Conservation (phyloP, 2,113 vertebrate genomes). For the Oreochromis spilurus region DNA sequence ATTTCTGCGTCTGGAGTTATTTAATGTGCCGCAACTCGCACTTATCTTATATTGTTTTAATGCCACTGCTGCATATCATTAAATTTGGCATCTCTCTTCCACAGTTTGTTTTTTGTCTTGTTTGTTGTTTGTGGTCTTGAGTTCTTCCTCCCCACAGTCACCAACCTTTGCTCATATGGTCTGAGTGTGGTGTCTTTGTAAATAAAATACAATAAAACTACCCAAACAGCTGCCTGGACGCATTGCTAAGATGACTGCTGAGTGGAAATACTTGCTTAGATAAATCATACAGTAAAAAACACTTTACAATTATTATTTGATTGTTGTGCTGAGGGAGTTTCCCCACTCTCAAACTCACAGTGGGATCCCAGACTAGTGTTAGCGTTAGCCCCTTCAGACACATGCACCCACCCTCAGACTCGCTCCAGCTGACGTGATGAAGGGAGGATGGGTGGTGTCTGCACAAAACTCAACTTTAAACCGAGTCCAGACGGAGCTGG, state of each 20-base stretch:
- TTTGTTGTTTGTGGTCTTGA: not conserved
- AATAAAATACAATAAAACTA: not conserved
- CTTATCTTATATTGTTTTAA: not conserved
- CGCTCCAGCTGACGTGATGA: not conserved
- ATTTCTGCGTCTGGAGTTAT: rapidly evolving
- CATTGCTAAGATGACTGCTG: not conserved
- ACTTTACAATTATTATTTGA: not conserved
- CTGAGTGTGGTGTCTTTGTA: rapidly evolving
- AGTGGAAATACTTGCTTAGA: not conserved
- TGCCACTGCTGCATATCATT: not conserved
- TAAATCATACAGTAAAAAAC: not conserved
- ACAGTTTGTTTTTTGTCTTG: not conserved
- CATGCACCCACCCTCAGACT: not conserved
- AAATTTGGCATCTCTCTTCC: not conserved
- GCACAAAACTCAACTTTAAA: not conserved
- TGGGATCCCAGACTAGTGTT: rapidly evolving
- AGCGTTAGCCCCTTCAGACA: not conserved
- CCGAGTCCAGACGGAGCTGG: not conserved
- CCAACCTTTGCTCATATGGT: not conserved
- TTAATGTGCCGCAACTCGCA: too few relatives aligned
- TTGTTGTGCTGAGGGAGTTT: not conserved
- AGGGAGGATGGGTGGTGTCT: not conserved
- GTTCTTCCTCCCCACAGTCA: not conserved
- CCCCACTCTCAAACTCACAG: not conserved
- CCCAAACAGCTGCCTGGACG: not conserved